Conservation (phyloP, 2,113 vertebrate species). For the Patagioenas fasciata region DNA sequence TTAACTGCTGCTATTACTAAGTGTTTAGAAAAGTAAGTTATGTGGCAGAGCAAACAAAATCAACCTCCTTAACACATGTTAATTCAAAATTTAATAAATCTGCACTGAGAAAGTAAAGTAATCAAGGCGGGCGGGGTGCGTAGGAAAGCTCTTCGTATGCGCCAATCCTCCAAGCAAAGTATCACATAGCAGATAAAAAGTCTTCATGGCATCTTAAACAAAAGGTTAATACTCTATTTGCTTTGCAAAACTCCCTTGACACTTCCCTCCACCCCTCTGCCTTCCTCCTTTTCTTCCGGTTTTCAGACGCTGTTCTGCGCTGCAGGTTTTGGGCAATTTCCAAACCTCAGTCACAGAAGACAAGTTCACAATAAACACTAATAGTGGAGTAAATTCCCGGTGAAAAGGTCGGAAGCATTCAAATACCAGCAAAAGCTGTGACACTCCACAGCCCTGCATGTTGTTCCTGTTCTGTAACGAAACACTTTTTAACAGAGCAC, state of each 20-base stretch:
- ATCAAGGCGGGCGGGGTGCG: constrained; percentile 1
- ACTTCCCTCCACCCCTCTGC: constrained; percentile 38
- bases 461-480: neutral
- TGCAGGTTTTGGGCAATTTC: constrained; percentile 38
- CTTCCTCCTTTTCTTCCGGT: constrained; percentile 39
- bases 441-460: neutral
- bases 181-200: constrained; percentile 59
- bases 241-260: constrained; percentile 59
- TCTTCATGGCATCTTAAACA: constrained; percentile 43
- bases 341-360: constrained; percentile 7
- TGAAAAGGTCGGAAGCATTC: neutral
- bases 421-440: neutral
- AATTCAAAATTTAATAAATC: constrained; percentile 84
- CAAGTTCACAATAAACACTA: constrained; percentile 1
- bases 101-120: constrained; percentile 65
- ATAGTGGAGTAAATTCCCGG: neutral
- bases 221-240: constrained; percentile 61
- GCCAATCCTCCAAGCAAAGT: neutral
- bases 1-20: constrained; percentile 81
- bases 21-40: constrained; percentile 83
- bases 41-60: constrained; percentile 84
- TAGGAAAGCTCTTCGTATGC: constrained; percentile 35
- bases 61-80: constrained; percentile 81
- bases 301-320: neutral
- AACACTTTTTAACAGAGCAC: neutral